Base-by-base conservation (phyloP, 1,140 invertebrate genomes). In the Hermetia illucens region DNA sequence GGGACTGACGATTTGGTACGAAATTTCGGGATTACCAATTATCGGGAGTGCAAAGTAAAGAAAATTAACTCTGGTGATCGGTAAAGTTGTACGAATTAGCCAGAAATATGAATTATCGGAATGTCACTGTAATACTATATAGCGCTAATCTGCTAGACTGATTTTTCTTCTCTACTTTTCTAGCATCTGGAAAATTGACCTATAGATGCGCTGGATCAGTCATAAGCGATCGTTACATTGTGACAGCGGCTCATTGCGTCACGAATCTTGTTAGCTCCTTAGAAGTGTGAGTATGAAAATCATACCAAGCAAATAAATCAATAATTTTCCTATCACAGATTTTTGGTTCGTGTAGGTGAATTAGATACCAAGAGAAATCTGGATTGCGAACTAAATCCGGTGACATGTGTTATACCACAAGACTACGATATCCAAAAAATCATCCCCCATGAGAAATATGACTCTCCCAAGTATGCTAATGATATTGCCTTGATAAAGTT, bases 231-330 rank as follows among this genome's bases (percentile, higher is more conserved):
- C 44, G 62, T 2, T 73, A 73, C 43, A 62, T 82, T 15, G 30
- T 82, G 3, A 82, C 78, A 0, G 70, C 80, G 4, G 76, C 73
- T 1, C 80, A 82, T 53, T 82, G 78, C 44, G 59, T 77, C 2
- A 53, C 55, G 2, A 53, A 63, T 39, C 50, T 69, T 29, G 59
- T 63, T 1, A 51, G 44, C 9, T 61, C 55, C 36, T 58, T 62
- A 30, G 52, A 59, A 36, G 39, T 71, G 68, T 71, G 55, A 66
- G 64, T 61, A 38, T 31, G 17, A 29, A 19, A 34, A 19, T 25
- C 25, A 34, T 22, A 43, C 34, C 13, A 37, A 29, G 25, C 37
- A 35, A 40, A 40, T 31, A 4, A 18, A 19, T 19, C 19, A 24
- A 29, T 3, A 13, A 8, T 9, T n/a, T 20, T 20, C 5, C 15